Evolutionary conservation across 2,797 vertebrate species (phyloP).

Genomic region (Sparidentex hasta): DNA sequence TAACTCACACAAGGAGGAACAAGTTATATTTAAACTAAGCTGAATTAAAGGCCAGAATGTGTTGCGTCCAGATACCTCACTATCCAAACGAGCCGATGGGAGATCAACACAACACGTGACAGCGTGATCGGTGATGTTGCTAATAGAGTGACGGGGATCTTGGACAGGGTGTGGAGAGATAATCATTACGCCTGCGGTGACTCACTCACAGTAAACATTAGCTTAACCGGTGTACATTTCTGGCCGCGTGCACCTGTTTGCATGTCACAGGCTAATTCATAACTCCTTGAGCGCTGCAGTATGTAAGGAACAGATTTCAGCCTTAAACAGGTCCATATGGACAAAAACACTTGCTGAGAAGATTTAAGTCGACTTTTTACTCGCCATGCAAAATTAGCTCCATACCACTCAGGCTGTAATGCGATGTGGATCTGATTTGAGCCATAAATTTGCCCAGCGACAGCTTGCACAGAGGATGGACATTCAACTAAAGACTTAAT

Average conservation of each 20-base stretch:
- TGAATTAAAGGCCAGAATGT: no score
- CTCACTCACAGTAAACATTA: constrained; percentile 73
- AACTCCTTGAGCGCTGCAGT: constrained; percentile 62
- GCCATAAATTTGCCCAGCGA: constrained; percentile 63
- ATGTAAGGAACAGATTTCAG: constrained; percentile 70
- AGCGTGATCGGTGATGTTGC: constrained; percentile 51
- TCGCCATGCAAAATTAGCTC: constrained; percentile 67
- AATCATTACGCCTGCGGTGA: constrained; percentile 69
- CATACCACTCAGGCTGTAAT: constrained; percentile 58
- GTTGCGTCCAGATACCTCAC: no score
- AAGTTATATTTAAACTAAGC: no score
- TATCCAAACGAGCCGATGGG: constrained; percentile 55
- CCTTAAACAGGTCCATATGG: constrained; percentile 80
- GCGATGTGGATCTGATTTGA: constrained; percentile 66
- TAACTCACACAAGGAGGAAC: no score
- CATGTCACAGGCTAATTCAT: constrained; percentile 83
- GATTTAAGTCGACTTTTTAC: constrained; percentile 52
- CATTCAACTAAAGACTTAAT: constrained; percentile 53
- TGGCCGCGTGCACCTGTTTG: constrained; percentile 81
- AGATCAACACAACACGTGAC: constrained; percentile 46
- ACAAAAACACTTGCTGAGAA: constrained; percentile 64
- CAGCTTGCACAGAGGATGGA: constrained; percentile 62
- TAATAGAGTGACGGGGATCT: constrained; percentile 53
- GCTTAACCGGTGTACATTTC: constrained; percentile 74
- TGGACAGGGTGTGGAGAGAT: constrained; percentile 71